Evolutionary conservation across 37 sponge, comb jelly and placozoan species (phyloP).

Genomic region (Eunapius fragilis): DNA sequence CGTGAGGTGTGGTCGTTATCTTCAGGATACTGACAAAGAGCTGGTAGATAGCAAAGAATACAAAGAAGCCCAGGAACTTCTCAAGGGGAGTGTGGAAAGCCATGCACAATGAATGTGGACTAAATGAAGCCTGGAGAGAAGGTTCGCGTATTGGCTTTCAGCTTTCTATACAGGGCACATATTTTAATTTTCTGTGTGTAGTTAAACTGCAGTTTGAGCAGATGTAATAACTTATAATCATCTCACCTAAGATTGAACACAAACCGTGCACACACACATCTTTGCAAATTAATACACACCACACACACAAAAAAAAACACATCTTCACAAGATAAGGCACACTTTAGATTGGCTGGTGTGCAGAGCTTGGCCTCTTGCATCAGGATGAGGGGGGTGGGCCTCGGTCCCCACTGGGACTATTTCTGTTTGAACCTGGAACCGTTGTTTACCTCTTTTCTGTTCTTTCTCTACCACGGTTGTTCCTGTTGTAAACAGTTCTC

Average conservation of each 20-base stretch:
- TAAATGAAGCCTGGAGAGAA: not conserved
- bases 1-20: not conserved
- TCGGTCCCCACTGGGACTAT: not conserved
- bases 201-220: too few relatives aligned
- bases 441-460: not conserved
- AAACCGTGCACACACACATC: too few relatives aligned
- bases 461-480: not conserved
- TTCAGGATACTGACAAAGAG: not conserved
- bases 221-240: too few relatives aligned
- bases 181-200: too few relatives aligned
- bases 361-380: not conserved
- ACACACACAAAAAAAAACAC: not conserved
- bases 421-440: not conserved
- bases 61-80: not conserved
- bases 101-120: not conserved
- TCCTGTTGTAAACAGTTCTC: conserved; percentile 36
- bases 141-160: not conserved
- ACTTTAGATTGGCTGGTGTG: not conserved
- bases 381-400: not conserved
- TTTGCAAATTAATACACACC: too few relatives aligned
- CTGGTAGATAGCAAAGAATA: not conserved
- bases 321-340: not conserved
- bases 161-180: too few relatives aligned
- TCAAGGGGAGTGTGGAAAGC: not conserved
- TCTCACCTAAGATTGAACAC: too few relatives aligned